phyloP scores from a whole-genome alignment of 2,888 invertebrate genomes.

The Tryphoninae sp. region DNA sequence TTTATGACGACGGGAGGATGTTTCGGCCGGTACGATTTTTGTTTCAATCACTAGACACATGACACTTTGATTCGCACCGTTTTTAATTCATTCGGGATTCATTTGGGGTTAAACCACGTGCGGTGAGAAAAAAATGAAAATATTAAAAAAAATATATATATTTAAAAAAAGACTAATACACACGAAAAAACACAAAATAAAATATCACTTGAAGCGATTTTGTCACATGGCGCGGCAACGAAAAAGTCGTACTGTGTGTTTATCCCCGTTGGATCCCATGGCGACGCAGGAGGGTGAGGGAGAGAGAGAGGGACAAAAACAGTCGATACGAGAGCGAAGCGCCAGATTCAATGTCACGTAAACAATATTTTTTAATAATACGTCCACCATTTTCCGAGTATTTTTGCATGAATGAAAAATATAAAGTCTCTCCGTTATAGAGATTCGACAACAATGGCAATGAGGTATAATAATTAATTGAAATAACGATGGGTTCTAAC shows the following conservation, averaged over 20 bases:
- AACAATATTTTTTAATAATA: no score
- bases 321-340: background rate
- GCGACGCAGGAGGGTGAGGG: constrained; percentile 68
- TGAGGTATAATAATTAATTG: background rate
- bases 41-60: background rate
- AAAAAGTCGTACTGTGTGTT: constrained; percentile 71
- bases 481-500: background rate
- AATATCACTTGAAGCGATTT: constrained; percentile 77
- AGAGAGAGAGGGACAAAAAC: constrained; percentile 5
- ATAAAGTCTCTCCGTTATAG: background rate
- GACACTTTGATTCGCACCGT: constrained; percentile 62
- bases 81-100: constrained; percentile 63
- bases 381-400: no score
- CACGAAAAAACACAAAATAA: constrained; percentile 71
- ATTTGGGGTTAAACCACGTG: constrained; percentile 67
- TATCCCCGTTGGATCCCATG: constrained; percentile 67
- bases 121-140: constrained; percentile 19
- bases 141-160: background rate
- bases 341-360: background rate
- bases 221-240: constrained; percentile 75
- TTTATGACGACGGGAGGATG: constrained; percentile 1
- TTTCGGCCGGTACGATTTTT: constrained; percentile 31
- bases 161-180: constrained; percentile 65
- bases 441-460: background rate
- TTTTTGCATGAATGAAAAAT: background rate